Percentiles rank a stretch among this genome's conserved stretches.
phyloP scores from a whole-genome alignment of 2,888 invertebrate species.

The Diloba caeruleocephala region DNA sequence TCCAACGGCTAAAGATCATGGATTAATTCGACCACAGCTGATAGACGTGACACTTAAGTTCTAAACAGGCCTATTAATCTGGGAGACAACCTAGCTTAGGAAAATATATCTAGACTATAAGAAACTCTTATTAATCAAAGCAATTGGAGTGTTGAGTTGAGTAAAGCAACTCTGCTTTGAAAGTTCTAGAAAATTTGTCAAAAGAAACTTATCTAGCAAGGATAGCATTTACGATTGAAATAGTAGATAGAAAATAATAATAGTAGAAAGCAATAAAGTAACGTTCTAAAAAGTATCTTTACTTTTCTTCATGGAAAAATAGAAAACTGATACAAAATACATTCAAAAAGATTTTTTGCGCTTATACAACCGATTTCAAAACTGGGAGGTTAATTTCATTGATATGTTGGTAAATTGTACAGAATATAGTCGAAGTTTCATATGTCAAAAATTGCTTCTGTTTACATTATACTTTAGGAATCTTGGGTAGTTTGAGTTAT shows the following conservation, averaged over 20 bases:
- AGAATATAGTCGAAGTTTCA: slow-evolving; percentile 57
- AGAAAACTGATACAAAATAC: not conserved
- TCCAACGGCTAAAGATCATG: not conserved
- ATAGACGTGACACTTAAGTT: slow-evolving; percentile 5
- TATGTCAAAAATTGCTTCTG: slow-evolving; percentile 73
- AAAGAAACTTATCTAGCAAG: too few relatives aligned
- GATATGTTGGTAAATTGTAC: slow-evolving; percentile 80
- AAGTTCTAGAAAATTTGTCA: slow-evolving; percentile 10
- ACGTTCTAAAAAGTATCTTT: too few relatives aligned
- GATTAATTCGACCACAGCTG: slow-evolving; percentile 8
- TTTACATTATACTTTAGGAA: slow-evolving; percentile 52
- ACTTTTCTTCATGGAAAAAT: not conserved
- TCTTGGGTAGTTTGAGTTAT: slow-evolving; percentile 51
- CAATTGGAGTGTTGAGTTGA: not conserved
- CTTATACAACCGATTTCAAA: slow-evolving; percentile 35
- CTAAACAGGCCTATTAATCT: slow-evolving; percentile 12
- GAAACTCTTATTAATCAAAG: slow-evolving; percentile 22
- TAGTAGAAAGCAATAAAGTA: too few relatives aligned
- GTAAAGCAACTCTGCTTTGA: not conserved
- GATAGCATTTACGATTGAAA: not conserved
- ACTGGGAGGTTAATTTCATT: slow-evolving; percentile 64
- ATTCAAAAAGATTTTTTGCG: slow-evolving; percentile 4
- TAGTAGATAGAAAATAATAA: not conserved
- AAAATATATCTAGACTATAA: slow-evolving; percentile 19
- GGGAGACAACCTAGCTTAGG: slow-evolving; percentile 7